A percentile compares a stretch with the other conserved stretches of the same genome.
Conservation (phyloP, 2,113 vertebrate genomes). For the rabbit (Oryctolagus cuniculus) region DNA sequence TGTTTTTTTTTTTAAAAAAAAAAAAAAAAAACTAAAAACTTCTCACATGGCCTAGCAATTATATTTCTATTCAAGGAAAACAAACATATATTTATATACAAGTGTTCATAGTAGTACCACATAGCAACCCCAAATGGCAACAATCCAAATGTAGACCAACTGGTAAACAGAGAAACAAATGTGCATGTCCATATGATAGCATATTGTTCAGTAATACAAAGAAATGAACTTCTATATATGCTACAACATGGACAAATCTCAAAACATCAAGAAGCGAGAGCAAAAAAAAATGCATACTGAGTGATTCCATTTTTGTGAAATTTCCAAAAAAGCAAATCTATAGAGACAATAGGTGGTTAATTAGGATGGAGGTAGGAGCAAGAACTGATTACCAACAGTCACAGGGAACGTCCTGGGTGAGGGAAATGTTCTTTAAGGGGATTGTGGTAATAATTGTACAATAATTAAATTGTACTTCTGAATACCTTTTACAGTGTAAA, state of each 20-base stretch:
- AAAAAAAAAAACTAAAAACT: conserved; percentile 5
- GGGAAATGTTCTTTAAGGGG: conserved; percentile 19
- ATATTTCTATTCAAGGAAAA: not conserved
- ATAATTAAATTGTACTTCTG: not conserved
- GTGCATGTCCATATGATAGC: not conserved
- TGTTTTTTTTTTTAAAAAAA: too few species aligned
- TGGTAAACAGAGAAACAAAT: not conserved
- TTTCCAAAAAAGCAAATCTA: not conserved
- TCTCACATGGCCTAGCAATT: not conserved
- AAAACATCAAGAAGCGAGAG: conserved; percentile 17
- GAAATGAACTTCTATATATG: not conserved
- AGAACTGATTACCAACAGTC: not conserved
- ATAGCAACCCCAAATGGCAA: not conserved
- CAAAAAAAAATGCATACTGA: not conserved
- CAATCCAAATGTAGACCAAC: not conserved
- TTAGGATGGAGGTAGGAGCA: not conserved
- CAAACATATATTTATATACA: not conserved
- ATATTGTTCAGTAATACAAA: conserved; percentile 31
- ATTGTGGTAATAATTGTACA: not conserved
- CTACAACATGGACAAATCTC: not conserved
- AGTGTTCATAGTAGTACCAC: not conserved
- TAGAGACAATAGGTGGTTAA: not conserved
- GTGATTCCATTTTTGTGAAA: not conserved
- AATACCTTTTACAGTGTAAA: conserved; percentile 26
- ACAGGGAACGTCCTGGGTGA: not conserved